Percentiles rank a stretch among this genome's conserved stretches.
These are phyloP conservation scores for Lutjanus erythropterus DNA, from an alignment of 2,113 vertebrate species.

Conservation along the genomic window DNA sequence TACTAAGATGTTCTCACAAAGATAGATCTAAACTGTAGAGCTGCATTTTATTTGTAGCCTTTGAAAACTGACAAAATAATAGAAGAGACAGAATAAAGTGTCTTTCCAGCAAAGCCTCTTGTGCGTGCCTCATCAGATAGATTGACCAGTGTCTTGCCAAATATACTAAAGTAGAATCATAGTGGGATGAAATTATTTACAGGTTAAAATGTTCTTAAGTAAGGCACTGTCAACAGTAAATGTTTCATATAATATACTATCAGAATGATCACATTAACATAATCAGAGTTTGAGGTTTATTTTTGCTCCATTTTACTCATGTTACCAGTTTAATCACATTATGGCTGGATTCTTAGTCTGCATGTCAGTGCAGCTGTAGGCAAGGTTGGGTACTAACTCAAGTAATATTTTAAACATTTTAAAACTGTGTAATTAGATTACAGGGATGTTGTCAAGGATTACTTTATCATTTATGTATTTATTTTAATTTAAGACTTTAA, in stretches of 20 bases:
- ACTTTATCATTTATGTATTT: too few species aligned
- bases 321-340: background rate
- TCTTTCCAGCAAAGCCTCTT: background rate
- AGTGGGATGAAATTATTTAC: background rate
- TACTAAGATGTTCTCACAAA: background rate
- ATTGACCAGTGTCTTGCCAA: too few species aligned
- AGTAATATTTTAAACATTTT: too few species aligned
- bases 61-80: background rate
- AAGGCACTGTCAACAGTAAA: too few species aligned
- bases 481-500: too few species aligned
- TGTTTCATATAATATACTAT: background rate
- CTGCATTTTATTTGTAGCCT: background rate
- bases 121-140: too few species aligned
- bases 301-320: background rate
- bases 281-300: background rate
- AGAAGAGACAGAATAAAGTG: background rate
- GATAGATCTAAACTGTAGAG: background rate
- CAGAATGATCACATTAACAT: background rate
- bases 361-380: background rate
- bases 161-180: background rate
- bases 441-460: too few species aligned
- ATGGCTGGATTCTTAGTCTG: too few species aligned
- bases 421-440: too few species aligned
- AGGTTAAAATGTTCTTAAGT: background rate
- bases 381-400: too few species aligned